Percentiles rank a stretch among this genome's conserved stretches.
These are phyloP conservation scores for Gulo gulo DNA, from an alignment of 2,113 vertebrate genomes.

Conservation along the genomic window DNA sequence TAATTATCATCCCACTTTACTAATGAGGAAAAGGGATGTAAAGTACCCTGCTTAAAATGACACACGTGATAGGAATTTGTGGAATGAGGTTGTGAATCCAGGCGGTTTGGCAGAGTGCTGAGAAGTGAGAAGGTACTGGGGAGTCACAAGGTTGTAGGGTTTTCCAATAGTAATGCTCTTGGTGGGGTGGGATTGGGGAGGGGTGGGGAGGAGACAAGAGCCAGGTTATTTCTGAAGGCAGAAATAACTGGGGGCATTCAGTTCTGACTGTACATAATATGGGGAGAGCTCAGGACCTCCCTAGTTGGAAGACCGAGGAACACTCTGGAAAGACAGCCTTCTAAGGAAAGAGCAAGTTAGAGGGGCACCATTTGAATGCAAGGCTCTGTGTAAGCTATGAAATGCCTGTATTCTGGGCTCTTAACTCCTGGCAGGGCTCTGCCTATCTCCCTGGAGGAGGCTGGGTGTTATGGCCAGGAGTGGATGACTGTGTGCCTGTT, in stretches of 20 bases:
- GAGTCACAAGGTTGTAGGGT: neutral
- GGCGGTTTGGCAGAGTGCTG: neutral
- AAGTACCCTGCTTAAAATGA: neutral
- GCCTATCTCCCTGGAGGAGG: neutral
- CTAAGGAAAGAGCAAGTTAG: neutral
- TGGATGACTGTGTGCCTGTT: neutral
- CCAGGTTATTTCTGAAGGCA: neutral
- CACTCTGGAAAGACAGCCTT: neutral
- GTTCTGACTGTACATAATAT: accelerated
- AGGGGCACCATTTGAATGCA: neutral
- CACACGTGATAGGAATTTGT: neutral
- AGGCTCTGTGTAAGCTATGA: neutral
- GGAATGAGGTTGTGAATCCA: neutral
- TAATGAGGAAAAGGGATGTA: neutral
- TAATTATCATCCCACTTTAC: neutral
- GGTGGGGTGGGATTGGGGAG: accelerated
- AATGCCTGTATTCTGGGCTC: neutral
- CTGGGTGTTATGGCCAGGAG: neutral
- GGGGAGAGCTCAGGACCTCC: neutral
- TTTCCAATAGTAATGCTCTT: neutral
- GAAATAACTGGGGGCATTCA: neutral
- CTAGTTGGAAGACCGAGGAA: neutral
- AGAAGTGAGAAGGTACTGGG: neutral
- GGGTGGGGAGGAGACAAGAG: neutral
- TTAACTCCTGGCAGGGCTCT: neutral